Base-by-base conservation (phyloP, 1,140 invertebrate species). In the Steinernema khuongi region DNA sequence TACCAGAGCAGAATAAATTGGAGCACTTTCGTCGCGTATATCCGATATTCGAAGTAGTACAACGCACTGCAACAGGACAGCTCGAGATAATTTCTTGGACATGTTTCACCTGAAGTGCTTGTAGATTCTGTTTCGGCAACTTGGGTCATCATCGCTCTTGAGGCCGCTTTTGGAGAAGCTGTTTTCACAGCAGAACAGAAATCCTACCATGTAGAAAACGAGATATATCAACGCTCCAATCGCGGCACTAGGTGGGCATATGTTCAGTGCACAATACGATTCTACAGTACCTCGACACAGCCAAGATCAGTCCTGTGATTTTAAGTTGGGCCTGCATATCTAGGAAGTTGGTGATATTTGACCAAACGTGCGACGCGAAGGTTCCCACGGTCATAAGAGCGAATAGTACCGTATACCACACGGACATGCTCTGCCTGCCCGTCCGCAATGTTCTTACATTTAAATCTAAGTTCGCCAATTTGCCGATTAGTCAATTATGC, bases 1-100 rank as follows among this genome's bases (percentile, higher is more conserved):
- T 81, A 81, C 80, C 80, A 81, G 14, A 81, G 41, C 29, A 81
- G 36, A 29, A 80, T 33, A 60, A 81, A 81, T 36, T 81, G 79
- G 0, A 81, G 28, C 0, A 72, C 67, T 66, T 80, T 81, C 0
- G 73, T 77, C 22, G 66, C 72, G 22, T 76, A 80, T n/a, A 81
- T 82, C n/a, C 79, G 70, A 28, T 67, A 71, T 68, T 81, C 60
- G 60, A 74, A 78, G n/a, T 81, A 70, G 41, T 76, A 71, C 30
- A 81, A 26, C 30, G 72, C 74, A 32, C 79, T 80, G 31, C 72
- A 80, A 75, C 18, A 44, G 0, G 26, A 1, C 14, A 50, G 1
- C 29, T 36, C 19, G 2, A 0, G 4, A 0, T 1, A 66, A 31
- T 73, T 77, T 31, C 11, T 14, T 43, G 19, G 2, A 1, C 18